Base-by-base conservation (phyloP, 2,888 invertebrate species). In the Oeneis ivallda region DNA sequence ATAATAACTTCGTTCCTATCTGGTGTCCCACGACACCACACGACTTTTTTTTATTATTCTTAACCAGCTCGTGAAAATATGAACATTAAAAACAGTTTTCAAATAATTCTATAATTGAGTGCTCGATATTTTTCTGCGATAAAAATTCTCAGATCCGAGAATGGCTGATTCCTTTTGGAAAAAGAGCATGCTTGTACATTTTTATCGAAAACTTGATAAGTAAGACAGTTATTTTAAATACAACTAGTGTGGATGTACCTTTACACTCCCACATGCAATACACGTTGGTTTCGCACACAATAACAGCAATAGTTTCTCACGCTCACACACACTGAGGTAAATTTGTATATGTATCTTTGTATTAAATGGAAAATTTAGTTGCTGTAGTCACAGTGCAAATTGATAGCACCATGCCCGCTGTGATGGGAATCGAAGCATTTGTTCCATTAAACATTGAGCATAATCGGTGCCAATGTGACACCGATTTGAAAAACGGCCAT, bases 251-350 rank as follows among this genome's bases (percentile, higher is more conserved):
- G 50, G 11, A 13, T 64, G 71, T 71, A 67, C 60, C 45, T 32
- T 43, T 57, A 59, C 79, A 75, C 75, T 74, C 76, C 79, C 79
- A 76, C 76, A 78, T 75, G 76, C 79, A 59, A 47, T 54, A 9
- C 54, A 80, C 80, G 76, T 80, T 41, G 50, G 41, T 81, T 72
- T 76, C 77, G 76, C 83, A 86, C 83, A 83, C 72, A 71, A 81
- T 76, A 82, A 84, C 85, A 83, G 85, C 83, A 85, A 83, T 82
- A 43, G 85, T 89, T 92, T 92, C 92, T 89, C 92, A 92, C 91
- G 90, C 87, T 90, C 81, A 86, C 87, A 83, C 82, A 82, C 34
- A 37, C 77, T 75, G 79, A 80, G 73, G 74, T 78, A 80, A 84
- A 86, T 86, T 39, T 89, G 86, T 85, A 80, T 75, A 79, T 84